Conservation (phyloP, 2,797 vertebrate species). For the Anisognathus igniventris region DNA sequence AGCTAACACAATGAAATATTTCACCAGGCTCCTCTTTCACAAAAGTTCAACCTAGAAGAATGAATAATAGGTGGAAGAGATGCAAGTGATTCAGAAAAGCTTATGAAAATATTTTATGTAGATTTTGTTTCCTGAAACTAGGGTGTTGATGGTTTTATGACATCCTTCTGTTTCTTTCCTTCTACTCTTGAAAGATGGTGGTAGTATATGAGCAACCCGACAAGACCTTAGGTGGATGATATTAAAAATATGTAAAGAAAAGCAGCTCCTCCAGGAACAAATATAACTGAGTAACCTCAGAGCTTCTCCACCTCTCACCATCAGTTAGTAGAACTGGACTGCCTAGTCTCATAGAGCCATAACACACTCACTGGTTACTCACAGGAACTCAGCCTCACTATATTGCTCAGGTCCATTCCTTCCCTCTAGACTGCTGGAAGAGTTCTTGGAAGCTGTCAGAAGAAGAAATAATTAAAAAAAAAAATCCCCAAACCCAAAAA, state of each 20-base stretch:
- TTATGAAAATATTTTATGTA: not conserved
- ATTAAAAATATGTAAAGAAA: not conserved
- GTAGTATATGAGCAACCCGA: not conserved
- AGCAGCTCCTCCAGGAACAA: not conserved
- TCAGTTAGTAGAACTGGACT: not conserved
- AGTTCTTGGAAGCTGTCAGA: not conserved
- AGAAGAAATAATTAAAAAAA: too few species aligned
- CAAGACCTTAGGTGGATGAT: not conserved
- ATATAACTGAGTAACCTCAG: not conserved
- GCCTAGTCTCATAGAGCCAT: rapidly evolving
- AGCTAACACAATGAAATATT: not conserved
- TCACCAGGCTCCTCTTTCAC: not conserved
- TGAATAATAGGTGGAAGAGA: not conserved
- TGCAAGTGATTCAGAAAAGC: not conserved
- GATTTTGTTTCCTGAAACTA: not conserved
- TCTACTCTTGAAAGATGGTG: not conserved
- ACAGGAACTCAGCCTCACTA: not conserved
- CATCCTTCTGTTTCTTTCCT: not conserved
- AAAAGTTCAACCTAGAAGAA: not conserved
- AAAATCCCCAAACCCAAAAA: not conserved
- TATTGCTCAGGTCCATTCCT: not conserved
- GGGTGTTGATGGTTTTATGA: not conserved
- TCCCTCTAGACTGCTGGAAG: not conserved
- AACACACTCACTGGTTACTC: rapidly evolving
- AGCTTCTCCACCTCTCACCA: not conserved